Evolutionary conservation across 2,888 invertebrate species (phyloP), one percentile per base, ranked within the genome.

Genomic region (Pocota personata): DNA sequence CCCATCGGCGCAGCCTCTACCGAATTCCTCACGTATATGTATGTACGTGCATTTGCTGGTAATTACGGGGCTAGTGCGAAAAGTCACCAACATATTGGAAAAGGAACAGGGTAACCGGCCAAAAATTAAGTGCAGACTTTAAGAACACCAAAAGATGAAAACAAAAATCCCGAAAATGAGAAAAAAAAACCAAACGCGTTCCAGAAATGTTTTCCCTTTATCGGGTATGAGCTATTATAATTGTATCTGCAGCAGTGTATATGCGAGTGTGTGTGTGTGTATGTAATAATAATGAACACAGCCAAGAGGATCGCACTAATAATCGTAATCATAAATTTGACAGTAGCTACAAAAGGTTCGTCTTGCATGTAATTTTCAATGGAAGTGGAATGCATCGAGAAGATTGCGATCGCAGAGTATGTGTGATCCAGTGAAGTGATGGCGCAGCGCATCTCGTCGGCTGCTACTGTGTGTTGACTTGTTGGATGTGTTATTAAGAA

Each of bases 1-100:
- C 14, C 32, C 21, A 30, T 14, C 12, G 12, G 14, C 2, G 6
- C 10, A 4, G n/a, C 7, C 30, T 6, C 27, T 46, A 46, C 69
- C 67, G 57, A 73, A 83, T 83, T 79, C 73, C 73, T 73, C 50
- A 78, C 60, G 75, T 67, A 66, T 40, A 64, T 14, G 7, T 32
- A 30, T 40, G 52, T 72, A 83, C 78, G 78, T 83, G 78, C 66
- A 52, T 83, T 52, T 52, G 55, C 12, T 32, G 48, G 27, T 83
- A 83, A 83, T 83, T 79, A 83, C 46, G 12, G 72, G 60, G 8
- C 66, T 78, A 79, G 83, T 83, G 83, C 72, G 83, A 83, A 83
- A 78, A 73, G 79, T 83, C 83, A 60, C 83, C 79, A 78, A 78
- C 50, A 46, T 71, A 43, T 52, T 21, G 52, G 14, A 16, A 24